Evolutionary conservation across 2,888 invertebrate genomes (phyloP).

Genomic region (Sinhomidia bicolor): DNA sequence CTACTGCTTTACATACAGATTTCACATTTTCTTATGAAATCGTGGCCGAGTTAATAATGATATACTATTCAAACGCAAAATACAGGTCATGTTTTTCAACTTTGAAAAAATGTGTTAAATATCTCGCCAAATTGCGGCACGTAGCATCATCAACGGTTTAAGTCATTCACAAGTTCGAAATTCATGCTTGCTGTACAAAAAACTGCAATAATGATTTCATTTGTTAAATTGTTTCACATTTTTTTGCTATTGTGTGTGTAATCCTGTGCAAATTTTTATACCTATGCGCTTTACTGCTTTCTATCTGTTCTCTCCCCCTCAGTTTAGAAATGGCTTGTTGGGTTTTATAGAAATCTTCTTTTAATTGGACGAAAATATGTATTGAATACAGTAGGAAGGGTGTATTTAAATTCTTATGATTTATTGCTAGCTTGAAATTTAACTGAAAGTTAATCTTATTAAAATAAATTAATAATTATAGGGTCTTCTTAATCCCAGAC

Average conservation of each 20-base stretch:
- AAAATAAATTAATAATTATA: slow-evolving; percentile 37
- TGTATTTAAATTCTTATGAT: neutral
- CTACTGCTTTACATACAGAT: neutral
- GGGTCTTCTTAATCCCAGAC: neutral
- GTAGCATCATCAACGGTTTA: neutral
- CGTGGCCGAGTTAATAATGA: neutral
- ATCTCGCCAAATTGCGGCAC: neutral
- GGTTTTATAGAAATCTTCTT: neutral
- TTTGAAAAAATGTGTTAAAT: neutral
- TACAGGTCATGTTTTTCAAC: neutral
- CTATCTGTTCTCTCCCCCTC: neutral
- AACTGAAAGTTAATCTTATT: slow-evolving; percentile 40
- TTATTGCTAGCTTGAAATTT: neutral
- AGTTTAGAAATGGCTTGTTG: neutral
- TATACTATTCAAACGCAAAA: too few species aligned
- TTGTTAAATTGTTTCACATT: neutral
- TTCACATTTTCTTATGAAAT: slow-evolving; percentile 5
- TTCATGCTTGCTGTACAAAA: neutral
- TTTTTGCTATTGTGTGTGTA: neutral
- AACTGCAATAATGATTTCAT: neutral
- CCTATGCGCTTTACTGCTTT: neutral
- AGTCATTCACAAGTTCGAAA: slow-evolving; percentile 2
- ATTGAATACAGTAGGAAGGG: neutral
- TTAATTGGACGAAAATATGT: neutral
- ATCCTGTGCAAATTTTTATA: neutral